Conservation (phyloP, 2,113 vertebrate genomes). For the Vombatus ursinus region DNA sequence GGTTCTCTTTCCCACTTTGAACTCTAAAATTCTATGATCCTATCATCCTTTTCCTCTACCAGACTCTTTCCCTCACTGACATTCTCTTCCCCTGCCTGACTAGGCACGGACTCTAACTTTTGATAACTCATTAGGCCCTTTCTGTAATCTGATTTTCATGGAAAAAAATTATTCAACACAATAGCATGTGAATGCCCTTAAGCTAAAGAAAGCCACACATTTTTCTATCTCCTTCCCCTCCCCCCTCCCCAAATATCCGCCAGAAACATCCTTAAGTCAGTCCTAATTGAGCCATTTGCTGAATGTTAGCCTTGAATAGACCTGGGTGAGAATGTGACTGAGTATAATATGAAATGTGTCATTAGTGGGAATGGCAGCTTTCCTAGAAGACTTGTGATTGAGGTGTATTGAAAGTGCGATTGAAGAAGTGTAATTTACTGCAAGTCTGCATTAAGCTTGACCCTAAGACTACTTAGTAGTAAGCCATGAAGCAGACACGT, state of each 20-base stretch:
- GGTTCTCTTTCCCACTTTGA: not conserved
- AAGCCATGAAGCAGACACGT: slow-evolving; percentile 49
- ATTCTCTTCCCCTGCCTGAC: not conserved
- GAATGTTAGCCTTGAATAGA: slow-evolving; percentile 45
- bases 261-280: slow-evolving; percentile 58
- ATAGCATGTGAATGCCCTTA: slow-evolving; percentile 61
- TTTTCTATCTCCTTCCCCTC: slow-evolving; percentile 32
- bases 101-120: not conserved
- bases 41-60: not conserved
- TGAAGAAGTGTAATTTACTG: slow-evolving; percentile 55
- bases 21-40: not conserved
- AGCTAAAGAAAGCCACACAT: slow-evolving; percentile 69
- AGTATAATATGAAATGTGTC: slow-evolving; percentile 29
- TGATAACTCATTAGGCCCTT: not conserved
- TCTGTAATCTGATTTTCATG: slow-evolving; percentile 17
- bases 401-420: slow-evolving; percentile 35
- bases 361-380: slow-evolving; percentile 41
- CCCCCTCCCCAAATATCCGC: slow-evolving; percentile 41
- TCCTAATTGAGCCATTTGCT: slow-evolving; percentile 75
- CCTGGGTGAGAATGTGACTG: not conserved
- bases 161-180: slow-evolving; percentile 63
- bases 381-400: slow-evolving; percentile 53
- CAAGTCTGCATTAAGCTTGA: slow-evolving; percentile 38
- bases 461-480: slow-evolving; percentile 41
- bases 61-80: not conserved